These are phyloP conservation scores for Trichonephila clavata DNA, from an alignment of 1,140 invertebrate species.

Conservation along the genomic window DNA sequence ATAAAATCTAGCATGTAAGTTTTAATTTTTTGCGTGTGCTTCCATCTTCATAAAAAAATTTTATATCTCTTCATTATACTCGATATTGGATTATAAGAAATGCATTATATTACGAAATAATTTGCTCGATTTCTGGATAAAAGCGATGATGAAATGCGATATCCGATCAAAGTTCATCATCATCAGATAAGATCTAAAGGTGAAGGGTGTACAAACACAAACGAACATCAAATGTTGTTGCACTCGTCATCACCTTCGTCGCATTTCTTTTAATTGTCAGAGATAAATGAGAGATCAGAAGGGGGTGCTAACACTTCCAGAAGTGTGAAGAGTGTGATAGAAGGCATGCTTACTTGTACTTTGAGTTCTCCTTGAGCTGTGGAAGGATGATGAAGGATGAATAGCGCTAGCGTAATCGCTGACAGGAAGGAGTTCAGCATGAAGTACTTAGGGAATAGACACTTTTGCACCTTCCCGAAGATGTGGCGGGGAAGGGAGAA, in stretches of 20 bases:
- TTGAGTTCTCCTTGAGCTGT: constrained; percentile 79
- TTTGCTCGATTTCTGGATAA: no score
- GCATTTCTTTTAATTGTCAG: background rate
- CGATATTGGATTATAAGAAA: no score
- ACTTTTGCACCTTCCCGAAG: constrained; percentile 90
- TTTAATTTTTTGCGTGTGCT: no score
- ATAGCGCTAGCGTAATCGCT: constrained; percentile 87
- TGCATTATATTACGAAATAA: no score
- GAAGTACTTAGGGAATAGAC: constrained; percentile 93
- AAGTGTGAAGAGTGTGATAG: background rate
- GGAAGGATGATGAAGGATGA: constrained; percentile 83
- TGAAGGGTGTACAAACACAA: background rate
- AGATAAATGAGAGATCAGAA: background rate
- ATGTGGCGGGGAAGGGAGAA: constrained; percentile 90
- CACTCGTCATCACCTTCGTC: background rate
- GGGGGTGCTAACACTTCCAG: background rate
- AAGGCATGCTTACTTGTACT: constrained; percentile 77
- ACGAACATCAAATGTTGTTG: background rate
- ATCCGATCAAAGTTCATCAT: background rate
- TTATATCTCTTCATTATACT: no score
- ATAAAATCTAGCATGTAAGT: no score
- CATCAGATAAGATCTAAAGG: background rate
- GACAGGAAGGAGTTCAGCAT: constrained; percentile 88
- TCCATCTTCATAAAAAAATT: no score
- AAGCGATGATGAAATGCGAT: background rate